These are phyloP conservation scores for Ips typographus DNA, from an alignment of 1,140 invertebrate genomes.

Conservation along the genomic window DNA sequence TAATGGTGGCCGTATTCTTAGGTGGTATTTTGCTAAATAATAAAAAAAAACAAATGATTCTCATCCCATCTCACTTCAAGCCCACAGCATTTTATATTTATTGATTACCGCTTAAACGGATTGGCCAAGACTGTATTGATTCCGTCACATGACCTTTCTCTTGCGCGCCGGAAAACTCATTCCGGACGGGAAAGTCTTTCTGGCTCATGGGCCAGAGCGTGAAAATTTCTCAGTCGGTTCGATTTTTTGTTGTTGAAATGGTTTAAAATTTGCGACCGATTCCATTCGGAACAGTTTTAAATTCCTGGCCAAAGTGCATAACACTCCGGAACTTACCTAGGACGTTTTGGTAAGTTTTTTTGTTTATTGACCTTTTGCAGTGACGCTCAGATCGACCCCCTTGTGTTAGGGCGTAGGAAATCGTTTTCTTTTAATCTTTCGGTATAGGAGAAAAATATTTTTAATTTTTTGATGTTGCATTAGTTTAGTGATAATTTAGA, in stretches of 20 bases:
- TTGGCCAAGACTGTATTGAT: conserved; percentile 23
- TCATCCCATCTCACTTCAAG: conserved; percentile 5
- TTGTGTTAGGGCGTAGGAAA: conserved; percentile 5
- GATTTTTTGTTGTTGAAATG: conserved; percentile 15
- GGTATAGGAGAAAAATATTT: conserved; percentile 5
- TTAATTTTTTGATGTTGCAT: not conserved
- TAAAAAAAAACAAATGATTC: not conserved
- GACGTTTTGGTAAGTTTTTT: conserved; percentile 10
- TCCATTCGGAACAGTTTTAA: too few relatives aligned
- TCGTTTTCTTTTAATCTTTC: too few relatives aligned
- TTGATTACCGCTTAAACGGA: conserved; percentile 10
- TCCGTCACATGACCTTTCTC: conserved; percentile 15
- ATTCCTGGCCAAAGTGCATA: not conserved
- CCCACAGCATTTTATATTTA: conserved; percentile 7
- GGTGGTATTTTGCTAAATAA: too few relatives aligned
- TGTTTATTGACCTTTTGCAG: conserved; percentile 18
- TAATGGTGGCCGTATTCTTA: too few relatives aligned
- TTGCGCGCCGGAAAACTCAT: conserved; percentile 15
- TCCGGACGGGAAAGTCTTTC: conserved; percentile 10
- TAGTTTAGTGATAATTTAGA: too few relatives aligned
- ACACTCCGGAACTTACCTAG: not conserved
- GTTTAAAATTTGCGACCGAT: conserved; percentile 4
- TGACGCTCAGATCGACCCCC: not conserved
- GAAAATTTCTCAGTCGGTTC: conserved; percentile 6
- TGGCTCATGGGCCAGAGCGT: conserved; percentile 10